Base-by-base conservation (phyloP, 2,888 invertebrate species). In the Eristalinus aeneus region DNA sequence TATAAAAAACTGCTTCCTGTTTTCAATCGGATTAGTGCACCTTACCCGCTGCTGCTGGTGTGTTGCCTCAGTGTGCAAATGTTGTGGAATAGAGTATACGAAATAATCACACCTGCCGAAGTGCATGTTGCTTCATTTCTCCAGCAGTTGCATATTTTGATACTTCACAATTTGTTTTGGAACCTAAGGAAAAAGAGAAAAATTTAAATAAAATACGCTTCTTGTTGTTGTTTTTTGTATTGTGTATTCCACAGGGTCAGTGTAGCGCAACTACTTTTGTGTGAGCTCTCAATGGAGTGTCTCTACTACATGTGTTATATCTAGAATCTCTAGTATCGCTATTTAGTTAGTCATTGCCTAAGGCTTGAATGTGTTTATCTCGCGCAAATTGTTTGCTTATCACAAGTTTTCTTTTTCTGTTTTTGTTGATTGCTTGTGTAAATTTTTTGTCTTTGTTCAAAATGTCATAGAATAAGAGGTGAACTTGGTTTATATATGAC, bases 1-100 rank as follows among this genome's bases (percentile, higher is more conserved):
- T 22, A 58, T 39, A 61, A 36, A 39, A 39, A 64, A 67, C 56
- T 27, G 69, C 86, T 86, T 86, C 86, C 82, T 86, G 86, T 86
- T 82, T 73, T 82, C 72, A 32, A 80, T 53, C 54, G 77, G 61
- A 58, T 31, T 63, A 75, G 60, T 36, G 64, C 58, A 54, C 27
- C n/a, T 27, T 58, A 36, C 56, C 58, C 61, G 23, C 32, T 75
- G 63, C 27, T 63, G 61, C 27, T 60, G 71, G 9, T 73, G 63
- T 60, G 46, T 34, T 71, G 75, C 75, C 65, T 82, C 65, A 60
- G 54, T 36, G 58, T 65, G 10, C 31, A 20, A 39, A 71, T 83
- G 27, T 76, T 39, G 63, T 77, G 72, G 34, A 76, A 12, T 54
- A 36, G 34, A 76, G 10, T 54, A 31, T 34, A 54, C 63, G 65